These are phyloP conservation scores for Proterorhinus semilunaris DNA, from an alignment of 2,113 vertebrate genomes.

Conservation along the genomic window DNA sequence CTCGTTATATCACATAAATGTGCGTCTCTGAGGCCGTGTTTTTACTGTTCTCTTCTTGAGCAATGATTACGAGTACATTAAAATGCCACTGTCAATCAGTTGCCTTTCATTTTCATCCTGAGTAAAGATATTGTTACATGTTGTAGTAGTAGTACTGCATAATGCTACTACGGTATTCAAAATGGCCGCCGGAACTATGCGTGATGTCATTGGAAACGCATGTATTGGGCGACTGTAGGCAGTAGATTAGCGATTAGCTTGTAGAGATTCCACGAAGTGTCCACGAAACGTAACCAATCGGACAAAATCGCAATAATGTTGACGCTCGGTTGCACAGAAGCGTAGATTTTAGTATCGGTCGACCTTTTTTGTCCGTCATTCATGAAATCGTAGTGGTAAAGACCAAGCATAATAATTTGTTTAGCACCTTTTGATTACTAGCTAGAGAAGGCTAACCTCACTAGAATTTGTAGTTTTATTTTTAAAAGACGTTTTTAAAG, in stretches of 20 bases:
- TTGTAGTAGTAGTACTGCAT: too few species aligned
- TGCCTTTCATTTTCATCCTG: too few species aligned
- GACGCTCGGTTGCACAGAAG: constrained; percentile 5
- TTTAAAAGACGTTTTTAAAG: background rate
- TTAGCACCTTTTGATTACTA: constrained; percentile 1
- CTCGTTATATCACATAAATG: too few species aligned
- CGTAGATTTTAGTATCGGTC: background rate
- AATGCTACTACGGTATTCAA: too few species aligned
- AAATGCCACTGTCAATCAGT: too few species aligned
- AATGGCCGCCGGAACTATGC: too few species aligned
- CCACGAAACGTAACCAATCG: background rate
- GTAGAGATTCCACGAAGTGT: constrained; percentile 1
- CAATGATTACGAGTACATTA: too few species aligned
- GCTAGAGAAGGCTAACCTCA: background rate
- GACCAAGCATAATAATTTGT: background rate
- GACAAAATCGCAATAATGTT: constrained; percentile 8
- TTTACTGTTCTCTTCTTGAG: too few species aligned
- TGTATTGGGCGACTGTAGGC: background rate
- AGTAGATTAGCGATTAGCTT: background rate
- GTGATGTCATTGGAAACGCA: too few species aligned
- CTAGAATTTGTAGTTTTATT: background rate
- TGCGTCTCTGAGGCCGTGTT: too few species aligned
- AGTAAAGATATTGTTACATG: too few species aligned
- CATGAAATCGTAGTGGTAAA: background rate
- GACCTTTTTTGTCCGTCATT: background rate